These are phyloP conservation scores for Meandrina meandrites DNA, from an alignment of 92 coral and sea anemone genomes.

Conservation along the genomic window DNA sequence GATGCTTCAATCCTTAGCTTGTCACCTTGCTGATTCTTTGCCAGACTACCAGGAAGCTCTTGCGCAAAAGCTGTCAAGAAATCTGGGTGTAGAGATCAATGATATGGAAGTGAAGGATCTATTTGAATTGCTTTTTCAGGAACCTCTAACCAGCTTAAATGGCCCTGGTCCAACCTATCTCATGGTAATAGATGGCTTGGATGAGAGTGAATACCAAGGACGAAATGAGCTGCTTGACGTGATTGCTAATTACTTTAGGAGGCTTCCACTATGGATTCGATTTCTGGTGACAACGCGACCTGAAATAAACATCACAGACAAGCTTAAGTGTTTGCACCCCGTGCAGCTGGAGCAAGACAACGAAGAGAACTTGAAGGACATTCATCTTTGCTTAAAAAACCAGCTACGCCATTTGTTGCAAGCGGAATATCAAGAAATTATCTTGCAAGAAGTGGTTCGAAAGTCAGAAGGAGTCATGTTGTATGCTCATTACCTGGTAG, in stretches of 20 bases:
- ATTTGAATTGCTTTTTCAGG: slow-evolving; percentile 51
- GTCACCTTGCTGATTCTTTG: slow-evolving; percentile 39
- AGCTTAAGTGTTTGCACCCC: slow-evolving; percentile 25
- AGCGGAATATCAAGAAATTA: not conserved
- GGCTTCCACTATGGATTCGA: slow-evolving; percentile 56
- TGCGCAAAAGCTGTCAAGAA: slow-evolving; percentile 45
- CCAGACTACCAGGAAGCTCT: slow-evolving; percentile 51
- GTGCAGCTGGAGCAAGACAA: slow-evolving; percentile 30
- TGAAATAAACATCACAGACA: slow-evolving; percentile 30
- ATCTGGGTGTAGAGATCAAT: slow-evolving; percentile 20
- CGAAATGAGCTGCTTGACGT: slow-evolving; percentile 43
- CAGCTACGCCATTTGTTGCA: slow-evolving; percentile 22
- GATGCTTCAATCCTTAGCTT: slow-evolving; percentile 62
- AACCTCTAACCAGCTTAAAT: slow-evolving; percentile 31
- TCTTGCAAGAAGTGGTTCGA: slow-evolving; percentile 17
- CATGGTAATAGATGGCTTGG: slow-evolving; percentile 58
- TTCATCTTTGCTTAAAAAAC: slow-evolving; percentile 19
- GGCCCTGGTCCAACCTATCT: slow-evolving; percentile 3
- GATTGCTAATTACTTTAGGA: slow-evolving; percentile 45
- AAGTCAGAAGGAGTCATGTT: slow-evolving; percentile 47
- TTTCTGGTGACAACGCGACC: slow-evolving; percentile 64
- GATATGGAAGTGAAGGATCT: slow-evolving; percentile 44
- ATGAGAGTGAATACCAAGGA: slow-evolving; percentile 54
- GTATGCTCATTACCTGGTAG: slow-evolving; percentile 17
- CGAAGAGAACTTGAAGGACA: slow-evolving; percentile 51